These are phyloP conservation scores for Pentalonia nigronervosa DNA, from an alignment of 1,140 invertebrate genomes.

Conservation along the genomic window DNA sequence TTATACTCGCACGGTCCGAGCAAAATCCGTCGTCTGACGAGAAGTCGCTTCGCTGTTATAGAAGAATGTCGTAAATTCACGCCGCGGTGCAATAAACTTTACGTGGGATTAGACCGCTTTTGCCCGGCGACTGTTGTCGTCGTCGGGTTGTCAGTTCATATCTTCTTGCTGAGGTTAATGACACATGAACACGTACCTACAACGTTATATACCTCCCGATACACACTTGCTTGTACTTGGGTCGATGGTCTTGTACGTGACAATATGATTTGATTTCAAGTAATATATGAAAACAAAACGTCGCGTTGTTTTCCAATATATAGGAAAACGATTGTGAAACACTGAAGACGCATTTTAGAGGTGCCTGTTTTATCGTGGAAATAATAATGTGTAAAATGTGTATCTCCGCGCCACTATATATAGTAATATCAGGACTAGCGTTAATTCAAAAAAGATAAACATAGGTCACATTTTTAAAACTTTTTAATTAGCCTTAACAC, in stretches of 20 bases:
- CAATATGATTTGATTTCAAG: neutral
- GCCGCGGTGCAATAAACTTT: constrained; percentile 18
- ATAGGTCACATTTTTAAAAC: too few relatives aligned
- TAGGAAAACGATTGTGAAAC: neutral
- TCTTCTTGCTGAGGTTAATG: constrained; percentile 25
- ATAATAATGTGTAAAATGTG: neutral
- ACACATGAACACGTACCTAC: neutral
- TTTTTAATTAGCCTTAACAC: neutral
- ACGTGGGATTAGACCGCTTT: neutral
- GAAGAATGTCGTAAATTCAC: constrained; percentile 6
- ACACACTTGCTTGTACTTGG: neutral
- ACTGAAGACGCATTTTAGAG: neutral
- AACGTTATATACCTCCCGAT: neutral
- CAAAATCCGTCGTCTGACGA: neutral
- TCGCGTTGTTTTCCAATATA: neutral
- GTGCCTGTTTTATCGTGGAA: neutral
- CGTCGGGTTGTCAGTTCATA: constrained; percentile 19
- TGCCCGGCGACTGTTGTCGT: neutral
- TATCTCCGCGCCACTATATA: neutral
- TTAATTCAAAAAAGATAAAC: too few relatives aligned
- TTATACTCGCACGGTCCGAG: neutral
- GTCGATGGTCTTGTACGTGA: neutral
- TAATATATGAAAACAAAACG: neutral
- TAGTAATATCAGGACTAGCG: too few relatives aligned
- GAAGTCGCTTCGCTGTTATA: neutral